These are phyloP conservation scores for Calyptomena viridis DNA, from an alignment of 2,113 vertebrate genomes.

Conservation along the genomic window DNA sequence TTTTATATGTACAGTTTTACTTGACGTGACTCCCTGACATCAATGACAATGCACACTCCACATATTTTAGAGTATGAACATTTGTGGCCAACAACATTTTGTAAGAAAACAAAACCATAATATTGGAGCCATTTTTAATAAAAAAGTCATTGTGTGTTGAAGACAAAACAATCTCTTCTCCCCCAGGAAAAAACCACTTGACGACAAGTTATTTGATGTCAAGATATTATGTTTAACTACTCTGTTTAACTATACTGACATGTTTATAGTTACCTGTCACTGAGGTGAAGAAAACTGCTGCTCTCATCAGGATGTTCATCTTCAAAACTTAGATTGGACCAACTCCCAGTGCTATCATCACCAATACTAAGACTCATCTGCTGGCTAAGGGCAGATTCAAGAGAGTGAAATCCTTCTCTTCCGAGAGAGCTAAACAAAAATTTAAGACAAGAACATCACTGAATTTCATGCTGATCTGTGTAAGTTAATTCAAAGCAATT, in stretches of 20 bases:
- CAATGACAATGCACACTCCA: not conserved
- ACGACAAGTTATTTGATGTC: not conserved
- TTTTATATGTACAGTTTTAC: not conserved
- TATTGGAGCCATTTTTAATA: not conserved
- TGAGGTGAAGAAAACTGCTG: constrained; percentile 98
- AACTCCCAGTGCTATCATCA: constrained; percentile 96
- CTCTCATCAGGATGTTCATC: constrained; percentile 94
- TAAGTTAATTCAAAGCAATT: not conserved
- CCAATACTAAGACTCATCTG: constrained; percentile 90
- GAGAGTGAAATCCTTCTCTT: constrained; percentile 79
- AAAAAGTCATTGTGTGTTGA: not conserved
- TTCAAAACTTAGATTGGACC: constrained; percentile 98
- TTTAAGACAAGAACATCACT: constrained; percentile 8
- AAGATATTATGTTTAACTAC: no score
- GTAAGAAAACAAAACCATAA: not conserved
- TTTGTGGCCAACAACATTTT: not conserved
- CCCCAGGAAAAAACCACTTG: not conserved
- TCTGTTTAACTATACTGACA: not conserved
- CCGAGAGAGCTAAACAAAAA: constrained; percentile 77
- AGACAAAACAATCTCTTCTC: not conserved
- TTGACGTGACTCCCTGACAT: not conserved
- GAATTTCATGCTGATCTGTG: not conserved
- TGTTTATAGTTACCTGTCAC: constrained; percentile 86
- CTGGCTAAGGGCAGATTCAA: constrained; percentile 87
- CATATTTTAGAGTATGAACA: not conserved